Evolutionary conservation across 1,140 invertebrate genomes (phyloP), one percentile per base, ranked within the genome.

Genomic region (Atta colombica): DNA sequence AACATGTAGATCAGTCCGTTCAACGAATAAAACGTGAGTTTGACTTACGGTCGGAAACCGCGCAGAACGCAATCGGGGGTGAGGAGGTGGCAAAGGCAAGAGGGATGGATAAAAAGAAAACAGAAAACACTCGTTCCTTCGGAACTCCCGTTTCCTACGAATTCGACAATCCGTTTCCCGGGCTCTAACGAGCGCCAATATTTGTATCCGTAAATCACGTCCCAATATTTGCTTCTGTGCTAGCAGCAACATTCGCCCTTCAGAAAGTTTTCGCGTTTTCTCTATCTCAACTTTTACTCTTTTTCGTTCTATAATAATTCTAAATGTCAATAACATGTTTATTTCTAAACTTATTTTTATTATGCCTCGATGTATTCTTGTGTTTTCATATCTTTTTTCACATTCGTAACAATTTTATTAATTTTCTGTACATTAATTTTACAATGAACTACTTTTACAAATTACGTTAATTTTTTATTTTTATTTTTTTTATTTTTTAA

Each of bases 121-220:
- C 2, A 39, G 39, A 35, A 3, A 66, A 53, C 61, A 55, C 39
- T 35, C 16, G 58, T 69, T 78, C n/a, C 61, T 25, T 84, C 45
- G 25, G n/a, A 75, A 77, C 63, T 72, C 80, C 63, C 71, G 63
- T 49, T 61, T 53, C 16, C 31, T 12, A 28, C 25, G 61, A 51
- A 80, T 85, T 87, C 78, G 85, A 90, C 80, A 90, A 90, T 90
- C 85, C 80, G 89, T 90, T 77, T 87, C 65, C 63, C 72, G 66
- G 35, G 61, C 61, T 78, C 72, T 90, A 90, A 90, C 89, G 86
- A 90, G 88, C 78, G 88, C 88, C 89, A 90, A 90, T 90, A 90
- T 90, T 90, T 90, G 89, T 90, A 90, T 90, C 86, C 88, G 89
- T 90, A 90, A 90, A 90, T 88, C 89, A 80, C 75, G 74, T 74